These are phyloP conservation scores for Regulus satrapa DNA, from an alignment of 2,113 vertebrate species.

Conservation along the genomic window DNA sequence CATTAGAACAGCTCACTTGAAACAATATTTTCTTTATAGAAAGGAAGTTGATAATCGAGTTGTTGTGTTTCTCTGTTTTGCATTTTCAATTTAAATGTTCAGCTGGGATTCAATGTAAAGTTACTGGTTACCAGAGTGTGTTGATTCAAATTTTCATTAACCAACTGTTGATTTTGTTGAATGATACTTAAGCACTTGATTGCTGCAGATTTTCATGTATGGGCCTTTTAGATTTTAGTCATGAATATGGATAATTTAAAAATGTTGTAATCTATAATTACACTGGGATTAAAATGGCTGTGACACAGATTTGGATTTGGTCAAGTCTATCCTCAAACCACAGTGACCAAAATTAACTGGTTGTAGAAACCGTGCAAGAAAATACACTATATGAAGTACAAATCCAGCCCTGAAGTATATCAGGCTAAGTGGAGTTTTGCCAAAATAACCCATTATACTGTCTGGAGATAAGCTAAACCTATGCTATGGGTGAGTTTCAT, in stretches of 20 bases:
- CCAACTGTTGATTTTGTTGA: slow-evolving; percentile 16
- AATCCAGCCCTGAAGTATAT: neutral
- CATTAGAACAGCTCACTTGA: slow-evolving; percentile 47
- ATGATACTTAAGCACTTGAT: slow-evolving; percentile 14
- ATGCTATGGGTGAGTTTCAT: neutral
- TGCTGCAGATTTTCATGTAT: slow-evolving; percentile 15
- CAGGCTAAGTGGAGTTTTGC: neutral
- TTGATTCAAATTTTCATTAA: slow-evolving; percentile 55
- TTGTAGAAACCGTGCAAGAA: slow-evolving; percentile 19
- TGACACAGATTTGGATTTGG: slow-evolving; percentile 3
- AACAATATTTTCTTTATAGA: slow-evolving; percentile 62
- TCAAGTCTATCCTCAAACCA: slow-evolving; percentile 13
- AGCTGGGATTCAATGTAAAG: neutral
- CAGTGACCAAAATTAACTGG: slow-evolving; percentile 36
- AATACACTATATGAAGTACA: neutral
- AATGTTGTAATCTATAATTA: neutral
- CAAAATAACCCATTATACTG: neutral
- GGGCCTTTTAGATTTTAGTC: slow-evolving; percentile 8
- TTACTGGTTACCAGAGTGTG: slow-evolving; percentile 29
- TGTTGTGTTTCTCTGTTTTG: slow-evolving; percentile 54
- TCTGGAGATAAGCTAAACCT: neutral
- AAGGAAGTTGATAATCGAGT: slow-evolving; percentile 46
- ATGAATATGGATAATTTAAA: neutral
- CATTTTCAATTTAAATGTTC: slow-evolving; percentile 9
- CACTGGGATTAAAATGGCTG: slow-evolving; percentile 20